Evolutionary conservation across 2,113 vertebrate species (phyloP), one percentile per base, ranked within the genome.

Genomic region (Callorhinus ursinus): DNA sequence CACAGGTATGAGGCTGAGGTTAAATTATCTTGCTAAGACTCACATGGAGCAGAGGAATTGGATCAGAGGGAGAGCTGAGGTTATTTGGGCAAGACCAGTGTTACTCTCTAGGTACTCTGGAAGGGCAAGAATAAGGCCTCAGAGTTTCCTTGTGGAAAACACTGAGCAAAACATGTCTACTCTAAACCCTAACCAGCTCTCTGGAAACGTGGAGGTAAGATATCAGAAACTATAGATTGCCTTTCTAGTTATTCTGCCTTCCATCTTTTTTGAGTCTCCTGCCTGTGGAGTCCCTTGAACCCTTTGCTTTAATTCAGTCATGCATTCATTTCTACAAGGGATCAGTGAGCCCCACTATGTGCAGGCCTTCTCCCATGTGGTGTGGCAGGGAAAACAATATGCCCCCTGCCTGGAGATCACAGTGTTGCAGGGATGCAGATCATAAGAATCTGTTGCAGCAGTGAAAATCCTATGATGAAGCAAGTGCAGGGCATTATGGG

Each of bases 381-480:
- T 16, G 1, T 1, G 26, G 36, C 11, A 84, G 36, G 21, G 31
- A 49, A 71, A 65, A 63, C 5, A 16, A 10, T 22, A 55, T 3
- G 18, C 0, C 3, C 14, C 53, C 4, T 31, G 11, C 7, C 49
- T n/a, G 9, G 14, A 13, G 39, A 18, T 31, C 4, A 15, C 10
- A 28, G 4, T 49, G 24, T 51, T 31, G 1, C 16, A 28, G 33
- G 4, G 10, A 18, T 65, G 0, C 13, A 14, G 18, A 19, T n/a
- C 2, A 7, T 33, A 15, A 71, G 42, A 39, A 39, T 46, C 1
- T 79, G 3, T 0, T 42, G 13, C 8, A 88, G 19, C 22, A 31
- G 26, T n/a, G 3, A 0, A 39, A 39, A 7, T 36, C 33, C 10
- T 61, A 0, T 36, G 22, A 19, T 13, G 12, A 83, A 26, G 55